Percentiles rank a stretch among this genome's conserved stretches.
Evolutionary conservation across 2,888 invertebrate species (phyloP).

Genomic region (Drosophila prostipennis): DNA sequence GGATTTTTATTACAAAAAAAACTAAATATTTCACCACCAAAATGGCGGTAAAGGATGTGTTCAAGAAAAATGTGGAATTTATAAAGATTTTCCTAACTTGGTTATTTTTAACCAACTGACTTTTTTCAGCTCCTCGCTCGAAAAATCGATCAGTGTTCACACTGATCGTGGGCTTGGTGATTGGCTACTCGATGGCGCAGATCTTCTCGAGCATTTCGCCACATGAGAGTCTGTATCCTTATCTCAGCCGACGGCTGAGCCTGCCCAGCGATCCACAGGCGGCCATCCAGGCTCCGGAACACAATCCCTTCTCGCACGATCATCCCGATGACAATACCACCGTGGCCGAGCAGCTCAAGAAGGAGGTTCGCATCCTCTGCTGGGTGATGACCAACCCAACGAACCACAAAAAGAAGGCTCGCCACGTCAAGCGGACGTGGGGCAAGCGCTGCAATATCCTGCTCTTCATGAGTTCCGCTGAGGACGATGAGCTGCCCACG

Average conservation of each 20-base stretch:
- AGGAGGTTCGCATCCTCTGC: slow-evolving; percentile 93
- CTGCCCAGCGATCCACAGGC: not conserved
- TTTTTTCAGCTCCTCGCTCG: slow-evolving; percentile 25
- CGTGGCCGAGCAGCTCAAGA: slow-evolving; percentile 88
- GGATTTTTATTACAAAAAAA: no score
- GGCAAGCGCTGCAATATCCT: slow-evolving; percentile 94
- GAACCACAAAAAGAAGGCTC: slow-evolving; percentile 94
- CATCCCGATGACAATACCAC: slow-evolving; percentile 86
- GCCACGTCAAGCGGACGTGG: slow-evolving; percentile 97
- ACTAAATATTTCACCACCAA: not conserved
- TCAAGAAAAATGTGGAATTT: no score
- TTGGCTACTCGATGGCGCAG: slow-evolving; percentile 71
- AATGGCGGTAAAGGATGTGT: no score
- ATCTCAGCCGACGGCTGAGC: slow-evolving; percentile 6
- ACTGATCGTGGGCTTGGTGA: slow-evolving; percentile 63
- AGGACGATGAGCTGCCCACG: slow-evolving; percentile 90
- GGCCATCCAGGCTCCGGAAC: not conserved
- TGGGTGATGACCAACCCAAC: slow-evolving; percentile 97
- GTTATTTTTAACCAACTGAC: not conserved
- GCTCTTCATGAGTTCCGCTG: slow-evolving; percentile 92
- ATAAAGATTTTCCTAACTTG: no score
- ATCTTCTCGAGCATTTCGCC: slow-evolving; percentile 16
- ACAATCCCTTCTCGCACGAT: slow-evolving; percentile 29
- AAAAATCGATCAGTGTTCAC: slow-evolving; percentile 48
- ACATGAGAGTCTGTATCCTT: slow-evolving; percentile 18